Conservation (phyloP, 2,797 vertebrate species). For the Danio kyathit region DNA sequence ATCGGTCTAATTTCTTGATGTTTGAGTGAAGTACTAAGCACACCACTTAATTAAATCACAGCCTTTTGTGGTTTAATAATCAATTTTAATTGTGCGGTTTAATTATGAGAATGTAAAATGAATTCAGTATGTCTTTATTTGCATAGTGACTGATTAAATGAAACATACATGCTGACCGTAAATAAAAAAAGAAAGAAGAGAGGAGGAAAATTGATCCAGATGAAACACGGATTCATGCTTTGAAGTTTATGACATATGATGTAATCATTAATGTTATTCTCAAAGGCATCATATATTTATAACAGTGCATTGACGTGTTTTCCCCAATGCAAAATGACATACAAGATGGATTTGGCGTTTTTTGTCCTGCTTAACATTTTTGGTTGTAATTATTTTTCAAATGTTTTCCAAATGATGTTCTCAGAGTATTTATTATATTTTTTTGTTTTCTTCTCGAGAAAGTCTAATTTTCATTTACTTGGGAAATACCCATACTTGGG, state of each 20-base stretch:
- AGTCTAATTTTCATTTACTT: no score
- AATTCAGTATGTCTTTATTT: neutral
- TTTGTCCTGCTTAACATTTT: conserved; percentile 31
- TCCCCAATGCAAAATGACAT: conserved; percentile 15
- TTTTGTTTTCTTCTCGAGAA: no score
- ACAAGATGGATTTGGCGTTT: neutral
- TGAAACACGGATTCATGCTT: conserved; percentile 1
- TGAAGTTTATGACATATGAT: conserved; percentile 23
- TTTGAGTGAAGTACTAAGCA: neutral
- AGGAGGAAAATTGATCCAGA: conserved; percentile 6
- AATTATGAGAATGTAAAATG: conserved; percentile 13
- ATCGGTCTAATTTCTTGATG: neutral
- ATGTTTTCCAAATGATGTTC: no score
- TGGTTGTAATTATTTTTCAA: no score
- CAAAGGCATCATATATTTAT: conserved; percentile 31
- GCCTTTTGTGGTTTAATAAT: conserved; percentile 24
- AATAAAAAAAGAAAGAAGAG: neutral
- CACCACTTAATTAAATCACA: conserved; percentile 7
- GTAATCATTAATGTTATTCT: conserved; percentile 34
- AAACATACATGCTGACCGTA: neutral
- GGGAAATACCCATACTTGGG: no score
- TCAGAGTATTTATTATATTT: no score
- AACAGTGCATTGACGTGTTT: conserved; percentile 34
- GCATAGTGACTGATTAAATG: neutral
- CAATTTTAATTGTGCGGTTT: conserved; percentile 27